phyloP scores from a whole-genome alignment of 2,888 invertebrate genomes.

The Strigamia transsilvanica region DNA sequence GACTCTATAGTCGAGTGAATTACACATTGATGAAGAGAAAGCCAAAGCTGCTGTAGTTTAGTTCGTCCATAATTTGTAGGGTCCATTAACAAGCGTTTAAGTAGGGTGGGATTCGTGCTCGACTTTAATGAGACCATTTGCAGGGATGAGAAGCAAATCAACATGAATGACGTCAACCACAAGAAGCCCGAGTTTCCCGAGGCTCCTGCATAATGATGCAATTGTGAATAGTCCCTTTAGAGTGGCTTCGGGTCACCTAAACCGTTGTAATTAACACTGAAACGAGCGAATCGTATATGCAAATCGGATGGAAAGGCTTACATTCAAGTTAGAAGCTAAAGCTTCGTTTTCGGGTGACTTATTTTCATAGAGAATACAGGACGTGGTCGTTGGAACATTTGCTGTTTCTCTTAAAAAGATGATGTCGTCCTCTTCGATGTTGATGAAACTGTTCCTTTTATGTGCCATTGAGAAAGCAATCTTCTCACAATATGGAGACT shows the following conservation, averaged over 20 bases:
- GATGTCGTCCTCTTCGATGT: not conserved
- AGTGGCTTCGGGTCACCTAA: conserved; percentile 14
- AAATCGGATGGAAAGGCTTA: not conserved
- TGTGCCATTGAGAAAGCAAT: conserved; percentile 8
- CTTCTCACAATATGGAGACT: conserved; percentile 1
- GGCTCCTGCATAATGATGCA: not conserved
- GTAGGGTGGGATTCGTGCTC: conserved; percentile 30
- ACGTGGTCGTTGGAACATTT: not conserved
- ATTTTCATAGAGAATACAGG: not conserved
- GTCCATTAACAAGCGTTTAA: conserved; percentile 30
- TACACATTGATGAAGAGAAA: conserved; percentile 5
- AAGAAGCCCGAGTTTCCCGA: not conserved
- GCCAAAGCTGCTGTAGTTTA: conserved; percentile 17
- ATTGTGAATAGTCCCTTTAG: not conserved
- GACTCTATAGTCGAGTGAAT: not conserved
- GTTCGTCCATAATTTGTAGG: not conserved
- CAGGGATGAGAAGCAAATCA: conserved; percentile 30
- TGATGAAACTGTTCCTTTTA: not conserved
- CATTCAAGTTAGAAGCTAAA: not conserved
- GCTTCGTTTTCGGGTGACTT: not conserved
- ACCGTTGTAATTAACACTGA: conserved; percentile 15
- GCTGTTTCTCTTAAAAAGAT: conserved; percentile 8
- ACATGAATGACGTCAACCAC: conserved; percentile 16
- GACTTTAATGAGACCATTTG: conserved; percentile 22
- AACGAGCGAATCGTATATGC: not conserved